Percentiles rank a stretch among this genome's conserved stretches.
Conservation (phyloP, 2,113 vertebrate genomes). For the Carassius auratus region DNA sequence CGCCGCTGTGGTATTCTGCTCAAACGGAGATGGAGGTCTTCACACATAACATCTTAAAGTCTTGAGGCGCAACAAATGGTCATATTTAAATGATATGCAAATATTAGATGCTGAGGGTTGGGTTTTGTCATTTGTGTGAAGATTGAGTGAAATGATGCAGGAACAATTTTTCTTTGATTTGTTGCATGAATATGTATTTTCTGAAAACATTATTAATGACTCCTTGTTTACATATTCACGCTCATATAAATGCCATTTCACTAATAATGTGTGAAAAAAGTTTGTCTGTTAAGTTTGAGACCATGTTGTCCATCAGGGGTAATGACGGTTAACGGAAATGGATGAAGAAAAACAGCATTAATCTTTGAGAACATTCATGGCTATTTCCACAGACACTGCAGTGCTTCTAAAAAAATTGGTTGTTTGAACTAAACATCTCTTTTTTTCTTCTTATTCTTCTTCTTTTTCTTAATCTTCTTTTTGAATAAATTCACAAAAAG, state of each 20-base stretch:
- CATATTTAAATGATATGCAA: slow-evolving; percentile 57
- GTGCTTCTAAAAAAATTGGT: background rate
- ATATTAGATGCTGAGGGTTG: slow-evolving; percentile 49
- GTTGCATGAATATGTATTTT: slow-evolving; percentile 66
- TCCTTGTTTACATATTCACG: slow-evolving; percentile 64
- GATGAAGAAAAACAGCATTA: slow-evolving; percentile 30
- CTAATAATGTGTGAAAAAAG: slow-evolving; percentile 52
- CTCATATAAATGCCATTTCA: slow-evolving; percentile 56
- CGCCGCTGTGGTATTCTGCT: background rate
- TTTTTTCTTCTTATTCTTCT: background rate
- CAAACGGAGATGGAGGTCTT: background rate
- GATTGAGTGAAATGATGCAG: slow-evolving; percentile 57
- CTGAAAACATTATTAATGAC: slow-evolving; percentile 58
- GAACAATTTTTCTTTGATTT: slow-evolving; percentile 58
- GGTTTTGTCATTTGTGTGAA: slow-evolving; percentile 54
- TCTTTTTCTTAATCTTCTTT: background rate
- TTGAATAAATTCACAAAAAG: background rate
- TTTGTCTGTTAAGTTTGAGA: slow-evolving; percentile 38
- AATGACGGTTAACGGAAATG: slow-evolving; percentile 57
- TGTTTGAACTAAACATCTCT: background rate
- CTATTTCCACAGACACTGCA: slow-evolving; percentile 7
- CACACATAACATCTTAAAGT: background rate
- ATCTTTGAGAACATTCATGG: slow-evolving; percentile 23
- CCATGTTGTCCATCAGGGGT: slow-evolving; percentile 24
- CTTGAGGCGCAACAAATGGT: slow-evolving; percentile 35